Percentiles rank a stretch among this genome's conserved stretches.
Evolutionary conservation across 2,113 vertebrate genomes (phyloP).

Genomic region (Sylvia atricapilla): DNA sequence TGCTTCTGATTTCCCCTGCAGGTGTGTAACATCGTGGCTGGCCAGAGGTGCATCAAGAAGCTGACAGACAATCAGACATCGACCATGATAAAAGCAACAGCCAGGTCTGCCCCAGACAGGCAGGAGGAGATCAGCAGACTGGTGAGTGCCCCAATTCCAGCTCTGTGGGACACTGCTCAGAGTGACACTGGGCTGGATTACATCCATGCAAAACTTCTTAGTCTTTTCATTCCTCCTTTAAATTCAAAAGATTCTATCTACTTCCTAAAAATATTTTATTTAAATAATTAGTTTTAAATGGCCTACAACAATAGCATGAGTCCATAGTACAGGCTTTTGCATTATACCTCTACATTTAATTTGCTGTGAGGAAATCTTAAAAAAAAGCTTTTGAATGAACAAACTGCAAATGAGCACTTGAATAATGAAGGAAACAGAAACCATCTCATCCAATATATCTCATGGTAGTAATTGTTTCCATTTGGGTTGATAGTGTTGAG

Average conservation of each 20-base stretch:
- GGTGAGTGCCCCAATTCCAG: slow-evolving; percentile 76
- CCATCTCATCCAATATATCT: rapidly evolving
- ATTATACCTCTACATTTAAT: background rate
- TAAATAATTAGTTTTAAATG: background rate
- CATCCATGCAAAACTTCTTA: background rate
- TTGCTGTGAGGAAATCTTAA: background rate
- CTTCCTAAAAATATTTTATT: too few species aligned
- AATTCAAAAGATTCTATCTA: background rate
- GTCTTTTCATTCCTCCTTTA: background rate
- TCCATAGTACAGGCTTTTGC: background rate
- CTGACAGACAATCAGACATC: slow-evolving; percentile 99
- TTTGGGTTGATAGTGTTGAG: background rate
- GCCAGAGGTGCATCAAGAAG: slow-evolving; percentile 98
- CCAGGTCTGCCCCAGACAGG: slow-evolving; percentile 93
- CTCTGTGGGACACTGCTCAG: background rate
- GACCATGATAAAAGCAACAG: slow-evolving; percentile 99
- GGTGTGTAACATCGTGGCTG: slow-evolving; percentile 98
- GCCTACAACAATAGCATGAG: rapidly evolving
- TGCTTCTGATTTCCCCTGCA: slow-evolving; percentile 16
- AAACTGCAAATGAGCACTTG: background rate
- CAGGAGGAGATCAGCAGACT: slow-evolving; percentile 98
- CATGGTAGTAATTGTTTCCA: background rate
- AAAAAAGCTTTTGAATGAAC: background rate
- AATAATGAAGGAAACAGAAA: background rate
- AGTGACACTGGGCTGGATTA: background rate